phyloP scores from a whole-genome alignment of 2,113 vertebrate genomes.

The Channa maculata region DNA sequence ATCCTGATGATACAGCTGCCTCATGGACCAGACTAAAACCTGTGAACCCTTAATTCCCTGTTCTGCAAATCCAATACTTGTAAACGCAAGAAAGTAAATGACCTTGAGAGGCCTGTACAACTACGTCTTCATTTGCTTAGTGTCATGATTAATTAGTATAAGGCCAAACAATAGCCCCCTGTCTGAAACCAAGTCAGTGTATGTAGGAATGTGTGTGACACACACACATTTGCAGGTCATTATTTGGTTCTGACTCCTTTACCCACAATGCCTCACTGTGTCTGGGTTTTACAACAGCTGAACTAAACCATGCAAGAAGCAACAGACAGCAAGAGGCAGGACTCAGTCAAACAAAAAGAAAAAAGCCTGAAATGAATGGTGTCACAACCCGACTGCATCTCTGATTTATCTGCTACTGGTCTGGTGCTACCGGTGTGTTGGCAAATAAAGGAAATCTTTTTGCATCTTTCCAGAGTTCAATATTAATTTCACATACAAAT shows the following conservation, averaged over 20 bases:
- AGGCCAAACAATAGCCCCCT: background rate
- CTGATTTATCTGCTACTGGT: too few relatives aligned
- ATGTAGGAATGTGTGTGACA: too few relatives aligned
- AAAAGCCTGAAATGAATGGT: background rate
- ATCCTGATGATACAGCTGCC: too few relatives aligned
- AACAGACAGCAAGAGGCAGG: background rate
- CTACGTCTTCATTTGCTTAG: background rate
- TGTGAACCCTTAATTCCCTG: background rate
- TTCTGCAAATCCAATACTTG: background rate
- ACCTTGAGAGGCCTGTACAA: background rate
- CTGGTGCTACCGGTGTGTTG: too few relatives aligned
- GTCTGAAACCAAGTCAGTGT: too few relatives aligned
- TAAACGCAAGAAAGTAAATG: background rate
- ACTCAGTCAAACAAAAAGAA: too few relatives aligned
- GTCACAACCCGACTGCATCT: background rate
- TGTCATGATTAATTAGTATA: background rate
- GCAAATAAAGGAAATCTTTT: conserved; percentile 2
- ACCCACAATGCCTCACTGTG: background rate
- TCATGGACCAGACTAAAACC: too few relatives aligned
- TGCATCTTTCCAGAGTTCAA: background rate
- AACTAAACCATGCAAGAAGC: background rate
- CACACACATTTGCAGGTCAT: background rate
- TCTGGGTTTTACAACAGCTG: background rate
- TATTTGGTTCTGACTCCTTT: background rate
- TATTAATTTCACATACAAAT: conserved; percentile 19